phyloP scores from a whole-genome alignment of 2,113 vertebrate species.

The Rhinopomastus cyanomelas region DNA sequence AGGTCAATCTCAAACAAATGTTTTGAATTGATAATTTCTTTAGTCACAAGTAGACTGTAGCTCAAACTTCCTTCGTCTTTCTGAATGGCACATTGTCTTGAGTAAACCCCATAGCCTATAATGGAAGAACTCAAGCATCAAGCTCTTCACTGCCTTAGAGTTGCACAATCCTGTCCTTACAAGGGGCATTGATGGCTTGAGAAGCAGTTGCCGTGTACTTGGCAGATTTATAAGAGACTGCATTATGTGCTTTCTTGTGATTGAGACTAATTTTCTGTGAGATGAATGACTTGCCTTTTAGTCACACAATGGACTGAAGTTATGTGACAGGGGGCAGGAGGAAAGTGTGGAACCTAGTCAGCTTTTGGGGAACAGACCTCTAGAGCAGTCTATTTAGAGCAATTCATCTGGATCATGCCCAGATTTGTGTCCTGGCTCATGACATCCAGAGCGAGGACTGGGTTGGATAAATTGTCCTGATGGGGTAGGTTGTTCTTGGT shows the following conservation, averaged over 20 bases:
- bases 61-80: neutral
- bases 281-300: neutral
- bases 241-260: neutral
- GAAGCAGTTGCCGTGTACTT: neutral
- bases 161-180: neutral
- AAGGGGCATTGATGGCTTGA: neutral
- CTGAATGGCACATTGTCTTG: neutral
- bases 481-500: neutral
- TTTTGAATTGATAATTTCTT: neutral
- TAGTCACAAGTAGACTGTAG: neutral
- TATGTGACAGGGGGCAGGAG: fast-evolving
- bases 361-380: neutral
- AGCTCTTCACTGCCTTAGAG: neutral
- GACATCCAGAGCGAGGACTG: neutral
- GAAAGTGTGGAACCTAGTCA: neutral
- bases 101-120: neutral
- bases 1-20: neutral
- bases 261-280: neutral
- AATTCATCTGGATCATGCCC: neutral
- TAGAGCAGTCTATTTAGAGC: neutral
- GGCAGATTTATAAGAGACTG: neutral
- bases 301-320: neutral
- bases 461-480: neutral
- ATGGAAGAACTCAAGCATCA: neutral
- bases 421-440: neutral